A percentile compares a stretch with the other conserved stretches of the same genome.
Evolutionary conservation across 2,888 invertebrate species (phyloP).

Genomic region (Amiota communis): DNA sequence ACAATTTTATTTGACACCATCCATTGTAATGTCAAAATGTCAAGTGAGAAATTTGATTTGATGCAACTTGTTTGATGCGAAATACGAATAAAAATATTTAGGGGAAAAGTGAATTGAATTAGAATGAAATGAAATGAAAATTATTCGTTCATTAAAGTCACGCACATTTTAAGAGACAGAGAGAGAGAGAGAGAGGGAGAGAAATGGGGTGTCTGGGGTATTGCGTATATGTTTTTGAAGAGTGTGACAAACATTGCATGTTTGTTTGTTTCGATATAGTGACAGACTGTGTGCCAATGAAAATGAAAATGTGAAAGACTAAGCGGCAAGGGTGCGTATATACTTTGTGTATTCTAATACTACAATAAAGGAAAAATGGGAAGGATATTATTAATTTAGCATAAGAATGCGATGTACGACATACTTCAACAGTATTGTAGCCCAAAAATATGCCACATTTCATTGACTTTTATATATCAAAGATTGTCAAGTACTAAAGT

Average conservation of each 20-base stretch:
- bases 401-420: slow-evolving; percentile 28
- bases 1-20: slow-evolving; percentile 17
- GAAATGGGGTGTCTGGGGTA: neutral
- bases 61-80: slow-evolving; percentile 5
- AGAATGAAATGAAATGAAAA: neutral
- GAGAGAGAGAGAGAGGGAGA: no score
- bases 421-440: neutral
- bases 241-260: slow-evolving; percentile 15
- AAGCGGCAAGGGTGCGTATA: neutral
- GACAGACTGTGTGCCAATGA: no score
- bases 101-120: no score
- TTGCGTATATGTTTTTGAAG: neutral
- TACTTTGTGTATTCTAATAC: no score
- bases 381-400: slow-evolving; percentile 62
- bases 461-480: slow-evolving; percentile 29
- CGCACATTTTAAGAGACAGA: slow-evolving; percentile 7
- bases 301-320: neutral
- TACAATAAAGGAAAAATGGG: slow-evolving; percentile 41
- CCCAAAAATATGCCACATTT: slow-evolving; percentile 25
- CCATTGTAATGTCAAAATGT: slow-evolving; percentile 29
- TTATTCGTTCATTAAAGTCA: slow-evolving; percentile 23
- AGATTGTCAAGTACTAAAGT: slow-evolving; percentile 18
- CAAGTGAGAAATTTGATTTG: slow-evolving; percentile 29
- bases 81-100: neutral
- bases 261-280: neutral